Percentiles rank a stretch among this genome's conserved stretches.
These are phyloP conservation scores for Meriones psammophilus DNA, from an alignment of 2,797 vertebrate species.

Conservation along the genomic window DNA sequence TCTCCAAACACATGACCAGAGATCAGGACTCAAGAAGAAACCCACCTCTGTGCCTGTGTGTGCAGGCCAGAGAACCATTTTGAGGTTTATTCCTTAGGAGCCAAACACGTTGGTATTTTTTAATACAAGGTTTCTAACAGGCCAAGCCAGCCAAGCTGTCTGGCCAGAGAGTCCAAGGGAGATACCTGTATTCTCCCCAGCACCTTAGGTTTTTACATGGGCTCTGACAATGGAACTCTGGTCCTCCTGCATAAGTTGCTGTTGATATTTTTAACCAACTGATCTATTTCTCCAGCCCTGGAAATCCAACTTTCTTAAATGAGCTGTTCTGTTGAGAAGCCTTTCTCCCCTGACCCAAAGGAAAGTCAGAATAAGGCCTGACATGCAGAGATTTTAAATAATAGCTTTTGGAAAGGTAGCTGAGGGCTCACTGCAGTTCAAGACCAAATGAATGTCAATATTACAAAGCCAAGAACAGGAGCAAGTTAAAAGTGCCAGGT, in stretches of 20 bases:
- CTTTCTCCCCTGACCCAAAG: too few relatives aligned
- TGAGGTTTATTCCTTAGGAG: not conserved
- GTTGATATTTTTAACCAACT: not conserved
- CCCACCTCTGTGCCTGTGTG: not conserved
- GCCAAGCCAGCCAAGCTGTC: not conserved
- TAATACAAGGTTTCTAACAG: not conserved
- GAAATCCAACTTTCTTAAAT: not conserved
- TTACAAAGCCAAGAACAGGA: not conserved
- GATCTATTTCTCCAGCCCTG: not conserved
- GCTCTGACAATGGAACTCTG: not conserved
- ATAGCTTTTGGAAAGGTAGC: not conserved
- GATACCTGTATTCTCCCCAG: not conserved
- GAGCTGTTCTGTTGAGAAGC: not conserved
- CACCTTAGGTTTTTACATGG: not conserved
- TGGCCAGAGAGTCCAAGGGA: not conserved
- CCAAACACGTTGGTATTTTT: not conserved
- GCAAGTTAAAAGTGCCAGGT: not conserved
- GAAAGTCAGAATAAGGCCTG: not conserved
- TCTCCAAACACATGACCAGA: not conserved
- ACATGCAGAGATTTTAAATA: rapidly evolving
- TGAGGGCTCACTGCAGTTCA: not conserved
- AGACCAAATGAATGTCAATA: not conserved
- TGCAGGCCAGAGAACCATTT: not conserved
- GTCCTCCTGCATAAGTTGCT: not conserved
- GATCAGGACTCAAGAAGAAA: not conserved